Base-by-base conservation (phyloP, 2,113 vertebrate genomes). In the Indri indri region DNA sequence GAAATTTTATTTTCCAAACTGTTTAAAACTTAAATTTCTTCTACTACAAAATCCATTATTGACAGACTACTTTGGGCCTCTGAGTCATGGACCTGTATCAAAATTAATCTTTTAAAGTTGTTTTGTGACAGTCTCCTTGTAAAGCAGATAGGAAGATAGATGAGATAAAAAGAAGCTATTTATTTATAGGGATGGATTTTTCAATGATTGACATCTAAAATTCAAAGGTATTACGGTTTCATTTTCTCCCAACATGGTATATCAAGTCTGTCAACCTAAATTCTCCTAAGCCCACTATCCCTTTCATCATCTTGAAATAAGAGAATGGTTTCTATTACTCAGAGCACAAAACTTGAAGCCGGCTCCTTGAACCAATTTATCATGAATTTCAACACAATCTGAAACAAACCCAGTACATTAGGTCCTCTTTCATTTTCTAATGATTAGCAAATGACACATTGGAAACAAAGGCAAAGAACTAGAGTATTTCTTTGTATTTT, bases 141-240 rank as follows among this genome's bases (percentile, higher is more conserved):
- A 80, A 84, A 91, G 27, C 2, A 94, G 79, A 50, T 8, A 42
- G 52, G 4, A 34, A 89, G 91, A 86, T 23, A 96, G 66, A n/a
- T 18, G 52, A 52, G 93, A 95, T 76, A 95, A 54, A 54, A 54
- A 81, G 71, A 93, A 91, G 94, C 37, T 86, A 34, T 84, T 94
- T 97, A 86, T 96, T 97, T 98, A 87, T 59, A 65, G 52, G 4
- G 1, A 5, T 54, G 76, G 85, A 63, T 92, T 95, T 97, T 97
- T 86, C 68, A 85, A 34, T 96, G 82, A 98, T 90, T 94, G 92
- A 87, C 66, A 97, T 70, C 57, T 96, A 91, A 98, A 98, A 96
- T 50, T 20, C 54, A 84, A 52, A 94, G 32, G 74, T 94, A 94
- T 85, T 94, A 92, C 87, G 42, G 84, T 97, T 96, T 97, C 23